Evolutionary conservation across 2,113 vertebrate genomes (phyloP).

Genomic region (Bolborhynchus lineola): DNA sequence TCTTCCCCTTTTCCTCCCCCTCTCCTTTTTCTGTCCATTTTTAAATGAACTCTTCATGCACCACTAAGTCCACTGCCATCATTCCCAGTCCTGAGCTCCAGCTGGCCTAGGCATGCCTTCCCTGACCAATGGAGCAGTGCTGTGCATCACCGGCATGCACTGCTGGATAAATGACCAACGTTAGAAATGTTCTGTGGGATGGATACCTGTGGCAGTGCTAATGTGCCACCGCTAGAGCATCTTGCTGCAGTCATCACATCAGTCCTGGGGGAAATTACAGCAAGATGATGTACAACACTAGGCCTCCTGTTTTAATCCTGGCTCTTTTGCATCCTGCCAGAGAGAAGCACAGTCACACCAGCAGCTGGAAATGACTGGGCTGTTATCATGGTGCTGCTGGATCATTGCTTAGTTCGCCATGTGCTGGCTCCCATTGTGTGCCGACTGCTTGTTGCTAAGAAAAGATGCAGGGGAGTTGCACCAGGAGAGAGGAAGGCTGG

Average conservation of each 20-base stretch:
- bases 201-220: constrained; percentile 73
- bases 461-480: neutral
- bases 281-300: neutral
- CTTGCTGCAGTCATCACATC: neutral
- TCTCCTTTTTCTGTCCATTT: constrained; percentile 41
- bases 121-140: constrained; percentile 43
- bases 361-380: neutral
- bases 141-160: constrained; percentile 50
- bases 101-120: constrained; percentile 64
- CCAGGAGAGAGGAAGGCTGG: neutral
- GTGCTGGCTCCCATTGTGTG: rapidly evolving
- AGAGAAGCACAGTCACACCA: rapidly evolving
- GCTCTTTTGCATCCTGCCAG: neutral
- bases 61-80: constrained; percentile 57
- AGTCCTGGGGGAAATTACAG: neutral
- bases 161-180: neutral
- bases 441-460: rapidly evolving
- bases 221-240: neutral
- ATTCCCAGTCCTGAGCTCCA: constrained; percentile 38
- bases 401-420: neutral
- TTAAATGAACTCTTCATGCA: constrained; percentile 60
- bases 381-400: neutral
- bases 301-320: neutral
- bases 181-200: neutral
- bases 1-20: neutral